Base-by-base conservation (phyloP, 2,888 invertebrate genomes). In the Tenthredo scrophulariae region DNA sequence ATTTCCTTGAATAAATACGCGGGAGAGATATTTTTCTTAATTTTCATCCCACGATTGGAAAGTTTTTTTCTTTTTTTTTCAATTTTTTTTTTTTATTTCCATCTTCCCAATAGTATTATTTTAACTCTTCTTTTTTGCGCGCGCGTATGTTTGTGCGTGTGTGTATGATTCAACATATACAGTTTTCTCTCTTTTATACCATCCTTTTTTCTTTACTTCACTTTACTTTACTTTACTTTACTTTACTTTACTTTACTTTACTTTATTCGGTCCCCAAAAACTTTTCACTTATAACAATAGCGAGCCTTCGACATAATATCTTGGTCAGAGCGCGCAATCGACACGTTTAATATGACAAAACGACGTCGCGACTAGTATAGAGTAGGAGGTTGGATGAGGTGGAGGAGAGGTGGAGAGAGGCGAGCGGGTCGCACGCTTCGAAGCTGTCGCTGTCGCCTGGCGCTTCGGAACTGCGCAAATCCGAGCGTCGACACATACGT, bases 391-490 rank as follows among this genome's bases (percentile, higher is more conserved):
- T 18, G 62, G 10, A 62, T 62, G 62, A 58, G 29, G 62, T 33
- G 79, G 62, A 37, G 40, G 80, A 62, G 29, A 22, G 83, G 67
- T 46, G 70, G 26, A 46, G 70, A 13, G 33, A 40, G 37, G 70
- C 62, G 46, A 46, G 70, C 67, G 83, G 83, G 46, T 65, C 65
- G 65, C 65, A 65, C 43, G 67, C 67, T 83, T 83, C 67, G 83
- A 83, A 83, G 83, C 83, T 83, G 83, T 65, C 70, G 83, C 83
- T 83, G 83, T 65, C 70, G 65, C 83, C 83, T 83, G 83, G 83
- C 83, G 83, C 83, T 83, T 65, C 83, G 70, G 83, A 83, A 83
- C 83, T 83, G 83, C 83, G 83, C 83, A 83, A 83, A 83, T 83
- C 83, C 83, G 70, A 67, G 83, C 83, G 46, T 83, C 83, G 83